Percentiles rank a stretch among this genome's conserved stretches.
Evolutionary conservation across 2,113 vertebrate genomes (phyloP).

Genomic region (Sylvia atricapilla): DNA sequence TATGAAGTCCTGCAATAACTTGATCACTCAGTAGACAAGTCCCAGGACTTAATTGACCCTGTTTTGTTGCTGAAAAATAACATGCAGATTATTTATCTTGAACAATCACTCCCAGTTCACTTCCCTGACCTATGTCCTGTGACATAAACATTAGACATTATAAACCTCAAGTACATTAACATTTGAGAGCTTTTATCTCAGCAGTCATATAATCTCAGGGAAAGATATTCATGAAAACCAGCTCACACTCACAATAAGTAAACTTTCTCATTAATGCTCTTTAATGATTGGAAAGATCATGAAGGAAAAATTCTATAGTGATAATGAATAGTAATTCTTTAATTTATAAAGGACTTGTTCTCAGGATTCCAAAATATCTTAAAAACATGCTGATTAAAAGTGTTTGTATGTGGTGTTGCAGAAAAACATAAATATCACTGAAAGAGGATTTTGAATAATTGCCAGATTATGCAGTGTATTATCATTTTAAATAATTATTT

Average conservation of each 20-base stretch:
- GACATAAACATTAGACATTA: constrained; percentile 4
- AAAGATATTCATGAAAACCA: constrained; percentile 14
- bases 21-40: not conserved
- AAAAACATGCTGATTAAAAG: not conserved
- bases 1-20: not conserved
- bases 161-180: constrained; percentile 32
- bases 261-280: not conserved
- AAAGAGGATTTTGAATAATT: not conserved
- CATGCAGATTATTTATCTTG: constrained; percentile 1
- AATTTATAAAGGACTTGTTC: not conserved
- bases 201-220: not conserved
- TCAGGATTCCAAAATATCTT: not conserved
- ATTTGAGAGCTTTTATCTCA: constrained; percentile 13
- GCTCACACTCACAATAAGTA: not conserved
- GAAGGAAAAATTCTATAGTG: not conserved
- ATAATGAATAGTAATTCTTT: not conserved
- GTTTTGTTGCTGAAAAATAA: constrained; percentile 10
- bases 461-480: not conserved
- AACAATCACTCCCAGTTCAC: not conserved
- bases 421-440: not conserved
- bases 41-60: not conserved
- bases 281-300: not conserved
- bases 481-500: not conserved
- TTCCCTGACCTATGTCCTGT: constrained; percentile 26
- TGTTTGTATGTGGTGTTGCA: not conserved